Percentiles rank a stretch among this genome's conserved stretches.
Evolutionary conservation across 2,113 vertebrate species (phyloP).

Genomic region (Mustela lutreola): DNA sequence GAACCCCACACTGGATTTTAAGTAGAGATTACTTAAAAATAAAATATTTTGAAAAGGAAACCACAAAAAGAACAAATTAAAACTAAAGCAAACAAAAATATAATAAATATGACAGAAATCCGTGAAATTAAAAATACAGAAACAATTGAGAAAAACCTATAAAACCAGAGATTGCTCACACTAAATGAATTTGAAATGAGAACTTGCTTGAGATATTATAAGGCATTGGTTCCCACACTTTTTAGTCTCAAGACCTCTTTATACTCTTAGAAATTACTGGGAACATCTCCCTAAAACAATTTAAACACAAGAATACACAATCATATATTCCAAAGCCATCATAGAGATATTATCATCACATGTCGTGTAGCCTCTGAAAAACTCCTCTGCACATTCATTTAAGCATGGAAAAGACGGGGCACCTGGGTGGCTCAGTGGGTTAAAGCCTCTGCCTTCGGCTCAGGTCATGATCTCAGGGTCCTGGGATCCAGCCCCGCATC

Average conservation of each 20-base stretch:
- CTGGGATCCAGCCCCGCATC: too few species aligned
- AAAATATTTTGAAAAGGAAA: background rate
- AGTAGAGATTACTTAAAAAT: background rate
- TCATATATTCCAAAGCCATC: background rate
- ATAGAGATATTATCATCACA: background rate
- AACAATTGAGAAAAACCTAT: background rate
- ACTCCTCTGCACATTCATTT: background rate
- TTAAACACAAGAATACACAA: conserved; percentile 12
- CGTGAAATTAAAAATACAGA: background rate
- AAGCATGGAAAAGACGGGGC: background rate
- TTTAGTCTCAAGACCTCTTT: background rate
- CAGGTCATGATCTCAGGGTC: too few species aligned
- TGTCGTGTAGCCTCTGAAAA: background rate
- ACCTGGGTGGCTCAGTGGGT: too few species aligned
- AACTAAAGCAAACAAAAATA: background rate
- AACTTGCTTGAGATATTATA: background rate
- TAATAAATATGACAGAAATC: background rate
- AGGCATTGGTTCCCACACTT: background rate
- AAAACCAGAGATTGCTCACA: background rate
- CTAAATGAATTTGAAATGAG: conserved; percentile 8
- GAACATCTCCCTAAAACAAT: background rate
- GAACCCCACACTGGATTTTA: background rate
- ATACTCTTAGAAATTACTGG: background rate
- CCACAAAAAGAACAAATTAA: background rate
- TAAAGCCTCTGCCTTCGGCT: too few species aligned